Conservation (phyloP, 1,140 invertebrate species). For the Asobara japonica region DNA sequence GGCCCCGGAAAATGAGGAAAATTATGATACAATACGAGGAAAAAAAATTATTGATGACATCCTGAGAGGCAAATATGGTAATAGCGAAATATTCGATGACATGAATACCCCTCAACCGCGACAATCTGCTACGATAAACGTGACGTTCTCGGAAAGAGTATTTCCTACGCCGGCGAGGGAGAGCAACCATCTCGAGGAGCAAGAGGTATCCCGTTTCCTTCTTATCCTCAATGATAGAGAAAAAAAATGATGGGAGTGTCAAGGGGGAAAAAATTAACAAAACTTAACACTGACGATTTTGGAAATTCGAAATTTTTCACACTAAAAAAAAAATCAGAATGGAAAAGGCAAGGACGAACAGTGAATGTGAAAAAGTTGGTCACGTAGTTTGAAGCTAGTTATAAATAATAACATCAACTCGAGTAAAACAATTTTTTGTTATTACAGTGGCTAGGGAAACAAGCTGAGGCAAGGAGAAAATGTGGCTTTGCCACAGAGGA, state of each 20-base stretch:
- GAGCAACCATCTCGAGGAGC: constrained; percentile 77
- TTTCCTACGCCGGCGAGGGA: constrained; percentile 87
- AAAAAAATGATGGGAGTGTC: no score
- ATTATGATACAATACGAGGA: constrained; percentile 30
- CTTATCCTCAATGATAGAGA: no score
- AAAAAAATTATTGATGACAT: constrained; percentile 45
- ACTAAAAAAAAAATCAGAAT: no score
- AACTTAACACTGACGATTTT: no score
- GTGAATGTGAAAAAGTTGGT: no score
- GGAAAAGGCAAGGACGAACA: no score
- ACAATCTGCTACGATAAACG: constrained; percentile 69
- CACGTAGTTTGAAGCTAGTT: no score
- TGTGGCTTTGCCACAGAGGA: constrained; percentile 80
- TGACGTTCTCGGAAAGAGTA: constrained; percentile 79
- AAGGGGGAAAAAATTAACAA: no score
- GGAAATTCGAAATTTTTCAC: constrained; percentile 25
- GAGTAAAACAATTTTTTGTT: constrained; percentile 13
- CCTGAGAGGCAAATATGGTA: constrained; percentile 38
- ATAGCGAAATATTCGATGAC: constrained; percentile 37
- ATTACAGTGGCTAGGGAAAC: constrained; percentile 79
- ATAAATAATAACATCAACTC: background rate
- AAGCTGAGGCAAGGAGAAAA: constrained; percentile 76
- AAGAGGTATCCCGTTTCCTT: constrained; percentile 67
- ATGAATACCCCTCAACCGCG: constrained; percentile 69
- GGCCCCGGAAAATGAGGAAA: constrained; percentile 8